Evolutionary conservation across 2,888 invertebrate species (phyloP).

Genomic region (Patella caerulea): DNA sequence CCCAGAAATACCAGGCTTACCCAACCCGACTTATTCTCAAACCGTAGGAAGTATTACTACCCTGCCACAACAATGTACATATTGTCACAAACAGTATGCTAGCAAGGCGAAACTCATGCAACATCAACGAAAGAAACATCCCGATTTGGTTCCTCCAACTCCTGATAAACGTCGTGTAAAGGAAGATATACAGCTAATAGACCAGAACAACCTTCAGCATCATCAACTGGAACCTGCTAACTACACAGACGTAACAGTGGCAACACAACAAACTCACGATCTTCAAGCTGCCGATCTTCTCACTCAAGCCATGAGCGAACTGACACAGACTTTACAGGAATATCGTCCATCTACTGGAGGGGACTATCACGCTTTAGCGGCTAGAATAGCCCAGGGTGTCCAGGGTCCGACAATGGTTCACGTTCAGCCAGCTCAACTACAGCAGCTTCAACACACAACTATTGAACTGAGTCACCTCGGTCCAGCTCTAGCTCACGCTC

Average conservation of each 20-base stretch:
- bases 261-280: constrained; percentile 31
- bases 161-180: constrained; percentile 37
- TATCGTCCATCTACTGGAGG: constrained; percentile 38
- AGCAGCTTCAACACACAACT: constrained; percentile 46
- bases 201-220: constrained; percentile 14
- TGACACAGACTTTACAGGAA: constrained; percentile 65
- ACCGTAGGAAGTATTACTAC: constrained; percentile 83
- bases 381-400: constrained; percentile 15
- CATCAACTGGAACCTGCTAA: constrained; percentile 23
- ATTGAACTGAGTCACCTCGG: constrained; percentile 61
- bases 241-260: constrained; percentile 30
- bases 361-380: constrained; percentile 15
- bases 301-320: constrained; percentile 73
- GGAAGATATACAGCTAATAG: constrained; percentile 21
- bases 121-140: constrained; percentile 74
- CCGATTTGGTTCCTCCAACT: constrained; percentile 44
- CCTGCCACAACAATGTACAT: constrained; percentile 81
- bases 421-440: constrained; percentile 44
- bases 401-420: constrained; percentile 46
- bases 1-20: constrained; percentile 72
- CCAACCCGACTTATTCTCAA: constrained; percentile 79
- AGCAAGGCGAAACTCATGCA: constrained; percentile 79
- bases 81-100: constrained; percentile 90
- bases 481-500: constrained; percentile 51
- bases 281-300: constrained; percentile 69